A percentile compares a stretch with the other conserved stretches of the same genome.
phyloP scores from a whole-genome alignment of 1,140 invertebrate genomes.

The Conopomorpha cramerella region DNA sequence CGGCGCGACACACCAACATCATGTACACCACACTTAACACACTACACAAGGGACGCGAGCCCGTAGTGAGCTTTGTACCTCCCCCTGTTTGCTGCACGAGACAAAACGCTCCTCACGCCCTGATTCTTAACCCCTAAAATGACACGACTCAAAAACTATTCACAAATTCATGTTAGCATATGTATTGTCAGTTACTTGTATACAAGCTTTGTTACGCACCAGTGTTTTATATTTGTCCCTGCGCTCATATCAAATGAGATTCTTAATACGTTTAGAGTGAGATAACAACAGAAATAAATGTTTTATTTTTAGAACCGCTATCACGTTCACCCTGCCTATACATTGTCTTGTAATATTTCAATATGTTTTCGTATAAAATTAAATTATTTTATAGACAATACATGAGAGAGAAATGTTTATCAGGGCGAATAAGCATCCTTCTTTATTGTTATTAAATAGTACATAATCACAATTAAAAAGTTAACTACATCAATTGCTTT shows the following conservation, averaged over 20 bases:
- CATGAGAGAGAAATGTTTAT: too few species aligned
- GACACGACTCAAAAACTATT: conserved; percentile 59
- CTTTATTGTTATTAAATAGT: too few species aligned
- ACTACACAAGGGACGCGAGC: not conserved
- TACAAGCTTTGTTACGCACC: conserved; percentile 40
- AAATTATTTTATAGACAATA: too few species aligned
- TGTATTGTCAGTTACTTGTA: too few species aligned
- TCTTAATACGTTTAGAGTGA: conserved; percentile 4
- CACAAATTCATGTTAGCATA: conserved; percentile 48
- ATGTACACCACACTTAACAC: conserved; percentile 2
- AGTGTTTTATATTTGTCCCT: too few species aligned
- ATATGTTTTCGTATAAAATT: too few species aligned
- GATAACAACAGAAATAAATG: conserved; percentile 3
- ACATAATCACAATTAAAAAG: too few species aligned
- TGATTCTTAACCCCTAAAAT: conserved; percentile 24
- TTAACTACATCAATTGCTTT: conserved; percentile 18
- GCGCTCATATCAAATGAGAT: conserved; percentile 1
- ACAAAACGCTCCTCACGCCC: conserved; percentile 41
- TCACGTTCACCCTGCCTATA: too few species aligned
- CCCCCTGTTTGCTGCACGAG: conserved; percentile 52
- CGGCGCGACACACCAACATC: conserved; percentile 15
- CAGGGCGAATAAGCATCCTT: too few species aligned
- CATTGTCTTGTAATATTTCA: too few species aligned
- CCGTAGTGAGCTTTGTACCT: conserved; percentile 37
- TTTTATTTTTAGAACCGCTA: too few species aligned